Conservation (phyloP, 2,113 vertebrate species). For the Chloropsis hardwickii region DNA sequence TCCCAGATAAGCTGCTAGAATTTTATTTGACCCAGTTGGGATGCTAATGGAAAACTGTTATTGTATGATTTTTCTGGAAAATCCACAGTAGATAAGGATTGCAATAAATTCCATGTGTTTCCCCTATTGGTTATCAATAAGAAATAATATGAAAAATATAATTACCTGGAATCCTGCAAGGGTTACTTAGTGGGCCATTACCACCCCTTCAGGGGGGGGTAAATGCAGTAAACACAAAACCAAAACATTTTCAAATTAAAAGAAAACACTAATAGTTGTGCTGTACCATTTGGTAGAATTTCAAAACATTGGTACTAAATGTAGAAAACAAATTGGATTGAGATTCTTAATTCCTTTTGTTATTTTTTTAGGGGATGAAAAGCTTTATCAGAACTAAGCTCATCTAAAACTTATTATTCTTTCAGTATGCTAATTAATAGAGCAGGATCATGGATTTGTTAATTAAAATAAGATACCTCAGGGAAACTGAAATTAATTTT, state of each 20-base stretch:
- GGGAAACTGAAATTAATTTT: constrained; percentile 79
- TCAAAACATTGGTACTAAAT: constrained; percentile 35
- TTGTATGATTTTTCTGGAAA: neutral
- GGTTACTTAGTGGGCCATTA: neutral
- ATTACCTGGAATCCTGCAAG: neutral
- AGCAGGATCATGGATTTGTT: constrained; percentile 70
- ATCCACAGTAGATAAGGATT: neutral
- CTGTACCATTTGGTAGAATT: constrained; percentile 2
- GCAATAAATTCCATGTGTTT: neutral
- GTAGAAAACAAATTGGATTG: constrained; percentile 61
- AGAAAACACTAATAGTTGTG: neutral
- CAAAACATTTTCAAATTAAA: constrained; percentile 41
- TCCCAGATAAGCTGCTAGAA: neutral
- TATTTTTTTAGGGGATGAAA: constrained; percentile 65
- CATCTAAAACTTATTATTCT: constrained; percentile 67
- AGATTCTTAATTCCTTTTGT: constrained; percentile 57
- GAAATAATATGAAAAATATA: constrained; percentile 10
- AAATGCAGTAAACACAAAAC: neutral
- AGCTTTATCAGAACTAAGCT: constrained; percentile 71
- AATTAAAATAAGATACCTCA: constrained; percentile 77
- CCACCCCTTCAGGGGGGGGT: neutral
- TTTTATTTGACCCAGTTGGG: neutral
- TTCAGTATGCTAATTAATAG: constrained; percentile 74
- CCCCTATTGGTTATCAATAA: neutral
- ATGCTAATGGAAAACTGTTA: neutral